Base-by-base conservation (phyloP, 92 coral and sea anemone species). In the Epizoanthus illoricatus region DNA sequence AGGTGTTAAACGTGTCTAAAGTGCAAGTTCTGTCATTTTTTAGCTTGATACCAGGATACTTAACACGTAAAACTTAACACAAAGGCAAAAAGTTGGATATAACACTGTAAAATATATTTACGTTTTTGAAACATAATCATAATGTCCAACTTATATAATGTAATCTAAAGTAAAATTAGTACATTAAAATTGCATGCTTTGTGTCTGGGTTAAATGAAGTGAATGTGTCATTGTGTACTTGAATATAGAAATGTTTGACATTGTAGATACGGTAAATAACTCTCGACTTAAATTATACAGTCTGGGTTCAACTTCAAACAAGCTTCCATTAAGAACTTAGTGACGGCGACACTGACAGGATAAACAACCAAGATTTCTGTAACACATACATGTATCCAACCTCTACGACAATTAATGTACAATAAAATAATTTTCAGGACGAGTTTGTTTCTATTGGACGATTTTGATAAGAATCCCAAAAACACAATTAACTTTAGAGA, bases 111-210 rank as follows among this genome's bases (percentile, higher is more conserved):
- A 18, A 76, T 41, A 19, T 43, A 42, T 42, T n/a, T 24, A 57
- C 60, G 16, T 23, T 24, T 24, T 28, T 17, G 52, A 74, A 23
- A 49, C 7, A n/a, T n/a, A n/a, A n/a, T n/a, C 55, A 49, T 49
- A 6, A 73, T 36, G 65, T 74, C 33, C 59, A 74, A 55, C 24
- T 56, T 41, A 28, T 54, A 56, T 39, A 61, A 60, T 20, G 2
- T 40, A 63, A 63, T 36, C 12, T 11, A 78, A 78, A 36, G 21
- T 33, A 68, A 20, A 41, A 20, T 42, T 39, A 42, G 28, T 42
- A 18, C 82, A 78, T 78, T 78, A 78, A 78, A 78, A 54, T 62
- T 78, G 71, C 23, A 78, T 78, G 82, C 18, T 78, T 78, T 78
- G 71, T 78, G 82, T 78, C 82, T 78, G 1, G 36, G 41, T 16